Conservation (phyloP, 1,140 invertebrate genomes). For the Myzus persicae region DNA sequence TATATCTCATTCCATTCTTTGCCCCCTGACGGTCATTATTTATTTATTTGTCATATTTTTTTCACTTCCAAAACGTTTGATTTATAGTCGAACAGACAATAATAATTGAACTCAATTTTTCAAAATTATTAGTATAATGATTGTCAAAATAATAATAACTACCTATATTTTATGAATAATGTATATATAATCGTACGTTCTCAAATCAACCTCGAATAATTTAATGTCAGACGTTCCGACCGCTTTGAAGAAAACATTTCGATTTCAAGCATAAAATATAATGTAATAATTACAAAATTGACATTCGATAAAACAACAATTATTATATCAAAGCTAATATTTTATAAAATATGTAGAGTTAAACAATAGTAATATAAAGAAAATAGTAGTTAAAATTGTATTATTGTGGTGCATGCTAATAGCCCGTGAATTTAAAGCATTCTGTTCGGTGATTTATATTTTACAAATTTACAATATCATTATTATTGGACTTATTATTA, state of each 20-base stretch:
- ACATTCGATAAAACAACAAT: neutral
- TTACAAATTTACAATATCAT: neutral
- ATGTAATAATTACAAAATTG: neutral
- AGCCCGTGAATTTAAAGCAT: fast-evolving
- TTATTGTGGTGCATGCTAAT: neutral
- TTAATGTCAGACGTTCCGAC: neutral
- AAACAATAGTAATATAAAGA: neutral
- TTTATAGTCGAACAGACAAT: neutral
- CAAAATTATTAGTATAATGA: neutral
- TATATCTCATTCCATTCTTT: neutral
- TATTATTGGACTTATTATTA: neutral
- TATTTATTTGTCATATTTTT: neutral
- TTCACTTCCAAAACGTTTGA: neutral
- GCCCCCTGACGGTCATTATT: neutral
- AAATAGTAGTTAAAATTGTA: neutral
- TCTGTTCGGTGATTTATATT: neutral
- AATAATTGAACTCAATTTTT: neutral
- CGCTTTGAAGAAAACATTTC: neutral
- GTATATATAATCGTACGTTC: neutral
- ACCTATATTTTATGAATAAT: neutral
- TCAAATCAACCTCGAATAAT: neutral
- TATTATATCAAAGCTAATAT: neutral
- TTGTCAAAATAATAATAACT: neutral
- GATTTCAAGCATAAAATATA: neutral
- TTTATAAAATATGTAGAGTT: neutral